Evolutionary conservation across 2,113 vertebrate genomes (phyloP).

Genomic region (Aegithalos caudatus): DNA sequence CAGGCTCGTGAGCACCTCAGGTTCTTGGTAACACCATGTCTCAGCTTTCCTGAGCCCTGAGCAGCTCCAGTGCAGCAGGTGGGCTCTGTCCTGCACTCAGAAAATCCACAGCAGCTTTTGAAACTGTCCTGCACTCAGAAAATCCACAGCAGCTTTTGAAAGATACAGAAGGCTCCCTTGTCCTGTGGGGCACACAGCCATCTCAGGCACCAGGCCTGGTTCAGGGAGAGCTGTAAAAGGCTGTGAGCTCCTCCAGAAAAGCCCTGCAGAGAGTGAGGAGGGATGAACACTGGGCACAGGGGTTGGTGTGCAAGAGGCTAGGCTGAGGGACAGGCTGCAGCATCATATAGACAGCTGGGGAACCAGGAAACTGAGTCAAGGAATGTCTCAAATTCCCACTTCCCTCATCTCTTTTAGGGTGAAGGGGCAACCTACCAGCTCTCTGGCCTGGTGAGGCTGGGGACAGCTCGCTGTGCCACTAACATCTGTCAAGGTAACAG

Average conservation of each 20-base stretch:
- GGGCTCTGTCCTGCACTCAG: neutral
- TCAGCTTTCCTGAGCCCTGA: rapidly evolving
- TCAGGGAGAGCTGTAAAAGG: neutral
- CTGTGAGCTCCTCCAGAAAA: neutral
- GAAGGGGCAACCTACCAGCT: neutral
- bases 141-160: neutral
- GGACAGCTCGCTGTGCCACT: rapidly evolving
- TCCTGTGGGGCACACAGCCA: rapidly evolving
- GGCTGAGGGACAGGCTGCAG: neutral
- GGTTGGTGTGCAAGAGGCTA: neutral
- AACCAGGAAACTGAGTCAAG: neutral
- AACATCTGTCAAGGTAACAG: neutral
- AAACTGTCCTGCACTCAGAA: neutral
- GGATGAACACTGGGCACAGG: neutral
- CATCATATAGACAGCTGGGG: neutral
- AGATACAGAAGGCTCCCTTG: neutral
- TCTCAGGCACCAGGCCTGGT: neutral
- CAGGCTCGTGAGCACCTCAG: rapidly evolving
- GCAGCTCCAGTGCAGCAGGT: neutral
- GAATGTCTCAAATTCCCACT: neutral
- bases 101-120: neutral
- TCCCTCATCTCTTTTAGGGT: neutral
- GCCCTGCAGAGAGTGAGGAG: neutral
- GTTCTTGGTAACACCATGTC: neutral
- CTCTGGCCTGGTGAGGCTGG: neutral